Evolutionary conservation across 2,797 vertebrate species (phyloP).

Genomic region (Clarias fuscus): DNA sequence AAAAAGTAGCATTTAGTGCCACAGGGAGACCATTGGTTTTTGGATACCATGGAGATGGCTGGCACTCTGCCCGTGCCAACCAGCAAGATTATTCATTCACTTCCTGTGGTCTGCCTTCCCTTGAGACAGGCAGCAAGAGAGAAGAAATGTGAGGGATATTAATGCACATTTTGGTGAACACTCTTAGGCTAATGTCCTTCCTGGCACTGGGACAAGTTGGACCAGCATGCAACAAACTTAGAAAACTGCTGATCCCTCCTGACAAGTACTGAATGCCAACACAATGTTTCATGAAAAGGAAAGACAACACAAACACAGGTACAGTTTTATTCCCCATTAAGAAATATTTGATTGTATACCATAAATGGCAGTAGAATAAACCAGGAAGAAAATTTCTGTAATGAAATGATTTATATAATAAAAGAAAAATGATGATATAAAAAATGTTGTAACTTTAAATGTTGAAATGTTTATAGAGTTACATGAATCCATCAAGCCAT

Average conservation of each 20-base stretch:
- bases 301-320: slow-evolving; percentile 9
- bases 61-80: slow-evolving; percentile 31
- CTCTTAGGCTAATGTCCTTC: slow-evolving; percentile 58
- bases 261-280: slow-evolving; percentile 49
- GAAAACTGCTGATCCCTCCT: slow-evolving; percentile 45
- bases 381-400: slow-evolving; percentile 1
- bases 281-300: slow-evolving; percentile 35
- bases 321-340: slow-evolving; percentile 11
- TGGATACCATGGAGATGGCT: slow-evolving; percentile 41
- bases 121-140: slow-evolving; percentile 16
- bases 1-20: slow-evolving; percentile 37
- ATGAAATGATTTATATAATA: slow-evolving; percentile 8
- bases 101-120: slow-evolving; percentile 40
- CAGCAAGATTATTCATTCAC: slow-evolving; percentile 39
- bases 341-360: neutral
- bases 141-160: slow-evolving; percentile 48
- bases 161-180: slow-evolving; percentile 56
- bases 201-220: slow-evolving; percentile 51
- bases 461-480: neutral
- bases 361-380: neutral
- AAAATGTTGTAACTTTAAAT: neutral
- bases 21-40: slow-evolving; percentile 38
- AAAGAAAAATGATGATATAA: neutral
- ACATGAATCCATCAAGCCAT: neutral
- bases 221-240: slow-evolving; percentile 46